phyloP scores from a whole-genome alignment of 2,888 invertebrate species.

The Galerucella pusilla region DNA sequence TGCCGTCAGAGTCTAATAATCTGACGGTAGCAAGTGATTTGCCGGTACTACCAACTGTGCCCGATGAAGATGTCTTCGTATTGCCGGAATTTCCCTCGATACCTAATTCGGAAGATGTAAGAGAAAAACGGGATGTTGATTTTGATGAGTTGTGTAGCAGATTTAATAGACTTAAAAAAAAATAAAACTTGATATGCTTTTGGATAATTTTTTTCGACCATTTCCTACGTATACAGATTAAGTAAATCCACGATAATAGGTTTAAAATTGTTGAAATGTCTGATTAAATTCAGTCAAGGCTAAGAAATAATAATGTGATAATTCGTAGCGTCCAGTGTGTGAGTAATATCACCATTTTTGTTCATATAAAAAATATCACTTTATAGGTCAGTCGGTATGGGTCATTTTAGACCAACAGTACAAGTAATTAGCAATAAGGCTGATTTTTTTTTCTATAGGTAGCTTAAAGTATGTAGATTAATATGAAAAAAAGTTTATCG shows the following conservation, averaged over 20 bases:
- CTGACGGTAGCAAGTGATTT: background rate
- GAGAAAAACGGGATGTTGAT: background rate
- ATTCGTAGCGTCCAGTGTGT: background rate
- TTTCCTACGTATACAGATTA: background rate
- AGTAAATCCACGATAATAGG: background rate
- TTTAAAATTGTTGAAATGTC: background rate
- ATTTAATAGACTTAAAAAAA: background rate
- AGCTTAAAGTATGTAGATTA: too few relatives aligned
- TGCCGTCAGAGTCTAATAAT: background rate
- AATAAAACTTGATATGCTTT: background rate
- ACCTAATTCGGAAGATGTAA: background rate
- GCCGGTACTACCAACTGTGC: background rate
- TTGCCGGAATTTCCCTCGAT: background rate
- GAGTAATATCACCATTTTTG: background rate
- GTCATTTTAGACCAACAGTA: too few relatives aligned
- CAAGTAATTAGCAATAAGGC: too few relatives aligned
- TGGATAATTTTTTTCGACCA: too few relatives aligned
- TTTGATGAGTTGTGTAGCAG: slow-evolving; percentile 7
- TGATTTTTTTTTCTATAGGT: too few relatives aligned
- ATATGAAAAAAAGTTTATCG: too few relatives aligned
- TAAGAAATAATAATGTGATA: background rate
- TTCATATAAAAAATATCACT: too few relatives aligned
- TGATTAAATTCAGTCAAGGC: background rate
- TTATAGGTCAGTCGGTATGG: too few relatives aligned
- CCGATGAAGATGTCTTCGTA: background rate